Percentiles rank a stretch among this genome's conserved stretches.
phyloP scores from a whole-genome alignment of 2,888 invertebrate species.

The Subacronicta megacephala region DNA sequence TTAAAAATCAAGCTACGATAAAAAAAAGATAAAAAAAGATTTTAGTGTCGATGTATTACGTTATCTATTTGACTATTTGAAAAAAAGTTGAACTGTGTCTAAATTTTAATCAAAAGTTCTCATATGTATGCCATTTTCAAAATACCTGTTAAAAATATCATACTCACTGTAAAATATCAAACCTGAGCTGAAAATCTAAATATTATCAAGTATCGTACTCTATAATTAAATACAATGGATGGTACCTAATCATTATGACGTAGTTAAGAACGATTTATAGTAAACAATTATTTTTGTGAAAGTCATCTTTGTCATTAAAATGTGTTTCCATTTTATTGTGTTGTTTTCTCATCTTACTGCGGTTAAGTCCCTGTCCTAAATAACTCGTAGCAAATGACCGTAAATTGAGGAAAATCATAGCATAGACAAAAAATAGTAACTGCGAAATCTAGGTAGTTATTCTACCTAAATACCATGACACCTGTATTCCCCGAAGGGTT shows the following conservation, averaged over 20 bases:
- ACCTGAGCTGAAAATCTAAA: constrained; percentile 19
- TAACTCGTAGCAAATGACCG: neutral
- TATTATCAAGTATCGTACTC: constrained; percentile 21
- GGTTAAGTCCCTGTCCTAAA: constrained; percentile 36
- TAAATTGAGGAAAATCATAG: constrained; percentile 20
- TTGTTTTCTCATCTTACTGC: constrained; percentile 58
- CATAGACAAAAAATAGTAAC: neutral
- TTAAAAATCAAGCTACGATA: neutral
- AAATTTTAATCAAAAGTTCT: no score
- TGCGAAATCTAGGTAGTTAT: no score
- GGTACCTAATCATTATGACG: constrained; percentile 43
- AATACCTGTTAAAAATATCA: neutral
- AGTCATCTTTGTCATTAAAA: constrained; percentile 81
- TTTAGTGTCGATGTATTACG: neutral
- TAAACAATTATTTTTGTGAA: constrained; percentile 78
- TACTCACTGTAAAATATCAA: constrained; percentile 25
- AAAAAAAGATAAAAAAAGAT: no score
- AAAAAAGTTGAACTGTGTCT: neutral
- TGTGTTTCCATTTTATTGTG: constrained; percentile 73
- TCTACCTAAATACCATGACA: no score
- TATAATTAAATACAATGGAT: constrained; percentile 27
- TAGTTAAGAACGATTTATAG: constrained; percentile 62
- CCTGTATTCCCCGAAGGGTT: no score
- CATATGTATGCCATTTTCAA: neutral
- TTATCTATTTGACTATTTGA: no score